Percentiles rank a stretch among this genome's conserved stretches.
These are phyloP conservation scores for Synanceia verrucosa DNA, from an alignment of 2,797 vertebrate genomes.

Conservation along the genomic window DNA sequence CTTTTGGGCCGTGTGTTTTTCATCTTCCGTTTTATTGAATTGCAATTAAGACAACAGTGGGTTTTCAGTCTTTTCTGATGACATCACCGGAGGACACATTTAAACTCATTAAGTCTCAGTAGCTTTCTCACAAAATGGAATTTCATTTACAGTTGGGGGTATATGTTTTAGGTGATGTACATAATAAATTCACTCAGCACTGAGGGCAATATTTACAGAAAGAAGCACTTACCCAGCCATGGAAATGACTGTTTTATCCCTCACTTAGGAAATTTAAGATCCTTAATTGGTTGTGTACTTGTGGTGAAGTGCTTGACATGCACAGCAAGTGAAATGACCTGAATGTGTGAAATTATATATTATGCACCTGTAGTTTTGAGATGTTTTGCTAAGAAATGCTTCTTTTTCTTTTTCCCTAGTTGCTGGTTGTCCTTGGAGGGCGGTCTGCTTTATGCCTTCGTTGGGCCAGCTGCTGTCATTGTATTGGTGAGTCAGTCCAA, in stretches of 20 bases:
- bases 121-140: slow-evolving; percentile 46
- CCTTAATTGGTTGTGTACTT: slow-evolving; percentile 43
- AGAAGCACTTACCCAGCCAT: slow-evolving; percentile 13
- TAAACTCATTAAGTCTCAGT: slow-evolving; percentile 55
- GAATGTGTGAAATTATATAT: slow-evolving; percentile 16
- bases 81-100: slow-evolving; percentile 68
- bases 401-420: slow-evolving; percentile 70
- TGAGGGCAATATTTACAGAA: slow-evolving; percentile 51
- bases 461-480: slow-evolving; percentile 96
- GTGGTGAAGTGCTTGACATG: slow-evolving; percentile 22
- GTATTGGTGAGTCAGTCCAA: slow-evolving; percentile 89
- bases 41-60: slow-evolving; percentile 52
- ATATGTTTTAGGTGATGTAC: slow-evolving; percentile 49
- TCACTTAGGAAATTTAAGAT: slow-evolving; percentile 29
- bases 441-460: slow-evolving; percentile 95
- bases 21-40: slow-evolving; percentile 39
- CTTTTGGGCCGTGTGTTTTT: slow-evolving; percentile 30
- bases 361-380: neutral
- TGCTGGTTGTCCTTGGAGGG: slow-evolving; percentile 98
- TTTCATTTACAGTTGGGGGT: slow-evolving; percentile 41
- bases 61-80: slow-evolving; percentile 36
- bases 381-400: neutral
- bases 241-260: slow-evolving; percentile 25
- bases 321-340: slow-evolving; percentile 14
- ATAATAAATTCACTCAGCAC: slow-evolving; percentile 35